phyloP scores from a whole-genome alignment of 2,797 vertebrate genomes.

The Knipowitschia caucasica region DNA sequence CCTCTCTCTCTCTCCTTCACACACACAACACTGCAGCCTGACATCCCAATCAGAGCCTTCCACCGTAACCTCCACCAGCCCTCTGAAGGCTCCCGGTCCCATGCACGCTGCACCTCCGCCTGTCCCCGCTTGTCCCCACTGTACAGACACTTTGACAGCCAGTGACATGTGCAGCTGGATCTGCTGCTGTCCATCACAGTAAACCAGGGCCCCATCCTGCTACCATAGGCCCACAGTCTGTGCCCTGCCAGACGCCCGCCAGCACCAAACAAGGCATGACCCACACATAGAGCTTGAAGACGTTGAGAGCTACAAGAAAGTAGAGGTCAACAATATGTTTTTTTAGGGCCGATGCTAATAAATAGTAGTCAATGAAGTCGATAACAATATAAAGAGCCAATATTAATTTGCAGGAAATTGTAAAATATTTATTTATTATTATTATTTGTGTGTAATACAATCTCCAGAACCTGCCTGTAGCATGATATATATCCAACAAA shows the following conservation, averaged over 20 bases:
- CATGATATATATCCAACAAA: no score
- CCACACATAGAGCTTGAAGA: conserved; percentile 33
- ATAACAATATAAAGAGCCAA: no score
- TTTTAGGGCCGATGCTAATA: not conserved
- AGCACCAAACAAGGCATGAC: conserved; percentile 79
- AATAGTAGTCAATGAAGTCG: no score
- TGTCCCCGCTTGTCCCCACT: conserved; percentile 61
- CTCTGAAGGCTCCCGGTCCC: conserved; percentile 18
- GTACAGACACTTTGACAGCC: conserved; percentile 75
- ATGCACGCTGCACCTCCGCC: conserved; percentile 54
- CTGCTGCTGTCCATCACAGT: conserved; percentile 80
- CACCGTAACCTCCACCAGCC: conserved; percentile 56
- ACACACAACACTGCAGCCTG: conserved; percentile 55
- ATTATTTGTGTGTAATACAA: no score
- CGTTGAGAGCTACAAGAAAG: conserved; percentile 25
- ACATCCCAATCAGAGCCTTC: conserved; percentile 76
- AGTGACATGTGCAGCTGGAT: conserved; percentile 83
- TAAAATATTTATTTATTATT: no score
- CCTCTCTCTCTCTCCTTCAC: conserved; percentile 30
- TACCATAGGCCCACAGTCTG: conserved; percentile 51
- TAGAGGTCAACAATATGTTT: conserved; percentile 5
- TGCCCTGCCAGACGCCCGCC: conserved; percentile 57
- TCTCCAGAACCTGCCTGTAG: no score
- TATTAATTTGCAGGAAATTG: no score
- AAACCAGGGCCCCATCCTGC: conserved; percentile 45